Evolutionary conservation across 2,888 invertebrate species (phyloP).

Genomic region (Drosophila tripunctata): DNA sequence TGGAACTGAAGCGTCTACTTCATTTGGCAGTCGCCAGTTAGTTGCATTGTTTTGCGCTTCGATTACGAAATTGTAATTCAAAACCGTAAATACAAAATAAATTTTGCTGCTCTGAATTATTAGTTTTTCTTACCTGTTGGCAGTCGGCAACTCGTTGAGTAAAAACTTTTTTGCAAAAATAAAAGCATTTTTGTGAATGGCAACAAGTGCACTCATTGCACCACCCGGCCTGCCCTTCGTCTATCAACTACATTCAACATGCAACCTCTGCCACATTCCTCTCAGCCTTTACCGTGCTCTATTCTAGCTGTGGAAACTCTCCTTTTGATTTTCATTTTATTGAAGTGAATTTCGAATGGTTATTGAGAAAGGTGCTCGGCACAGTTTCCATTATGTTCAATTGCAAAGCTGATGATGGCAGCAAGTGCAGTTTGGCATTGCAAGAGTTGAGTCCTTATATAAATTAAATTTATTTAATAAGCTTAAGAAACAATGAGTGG

Average conservation of each 20-base stretch:
- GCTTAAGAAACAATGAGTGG: constrained; percentile 9
- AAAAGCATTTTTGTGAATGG: constrained; percentile 58
- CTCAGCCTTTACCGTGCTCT: not conserved
- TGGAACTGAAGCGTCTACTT: constrained; percentile 4
- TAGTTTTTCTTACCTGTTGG: constrained; percentile 57
- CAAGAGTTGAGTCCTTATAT: constrained; percentile 16
- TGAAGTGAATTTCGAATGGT: constrained; percentile 29
- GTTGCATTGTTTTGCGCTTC: constrained; percentile 40
- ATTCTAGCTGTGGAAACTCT: constrained; percentile 1
- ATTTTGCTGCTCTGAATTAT: constrained; percentile 43
- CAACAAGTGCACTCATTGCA: constrained; percentile 68
- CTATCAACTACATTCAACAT: constrained; percentile 19
- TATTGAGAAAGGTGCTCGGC: constrained; percentile 47
- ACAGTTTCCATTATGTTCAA: constrained; percentile 57
- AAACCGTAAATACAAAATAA: constrained; percentile 11
- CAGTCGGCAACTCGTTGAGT: constrained; percentile 21
- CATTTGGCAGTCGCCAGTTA: constrained; percentile 7
- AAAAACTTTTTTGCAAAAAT: constrained; percentile 54
- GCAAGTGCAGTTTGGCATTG: constrained; percentile 33
- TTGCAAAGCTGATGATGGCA: constrained; percentile 39
- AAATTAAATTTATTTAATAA: constrained; percentile 27
- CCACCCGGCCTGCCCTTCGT: constrained; percentile 29
- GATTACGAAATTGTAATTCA: constrained; percentile 40
- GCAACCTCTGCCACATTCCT: not conserved
- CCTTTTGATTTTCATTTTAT: constrained; percentile 35